Evolutionary conservation across 2,888 invertebrate genomes (phyloP).

Genomic region (Polymixis flavicincta): DNA sequence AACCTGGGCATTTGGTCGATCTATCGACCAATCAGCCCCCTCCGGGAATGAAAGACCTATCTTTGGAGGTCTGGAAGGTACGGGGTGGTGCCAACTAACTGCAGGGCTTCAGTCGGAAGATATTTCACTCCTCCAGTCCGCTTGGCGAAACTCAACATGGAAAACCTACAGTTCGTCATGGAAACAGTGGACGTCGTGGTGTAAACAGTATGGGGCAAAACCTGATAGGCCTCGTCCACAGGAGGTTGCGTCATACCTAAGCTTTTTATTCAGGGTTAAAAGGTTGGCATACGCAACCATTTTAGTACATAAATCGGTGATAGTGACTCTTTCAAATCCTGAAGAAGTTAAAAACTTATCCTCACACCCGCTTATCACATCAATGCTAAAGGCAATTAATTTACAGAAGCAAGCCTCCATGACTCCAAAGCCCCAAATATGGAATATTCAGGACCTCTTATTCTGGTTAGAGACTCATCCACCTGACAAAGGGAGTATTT

Average conservation of each 20-base stretch:
- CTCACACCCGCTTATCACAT: slow-evolving; percentile 6
- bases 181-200: slow-evolving; percentile 13
- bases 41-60: too few relatives aligned
- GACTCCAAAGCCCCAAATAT: slow-evolving; percentile 19
- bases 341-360: background rate
- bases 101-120: slow-evolving; percentile 5
- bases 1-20: background rate
- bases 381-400: slow-evolving; percentile 15
- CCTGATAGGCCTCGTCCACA: slow-evolving; percentile 7
- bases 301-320: slow-evolving; percentile 13
- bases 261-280: slow-evolving; percentile 20
- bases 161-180: slow-evolving; percentile 24
- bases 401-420: slow-evolving; percentile 1
- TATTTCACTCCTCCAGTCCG: background rate
- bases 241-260: slow-evolving; percentile 2
- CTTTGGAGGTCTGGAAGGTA: background rate
- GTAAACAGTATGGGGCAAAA: slow-evolving; percentile 8
- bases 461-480: slow-evolving; percentile 19
- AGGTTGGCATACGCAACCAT: slow-evolving; percentile 10
- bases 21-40: too few relatives aligned
- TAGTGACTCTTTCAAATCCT: background rate
- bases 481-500: slow-evolving; percentile 19
- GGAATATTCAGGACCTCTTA: slow-evolving; percentile 37
- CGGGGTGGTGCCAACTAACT: slow-evolving; percentile 7
- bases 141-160: slow-evolving; percentile 20